Conservation (phyloP, 2,113 vertebrate genomes). For the Psettodes erumei region DNA sequence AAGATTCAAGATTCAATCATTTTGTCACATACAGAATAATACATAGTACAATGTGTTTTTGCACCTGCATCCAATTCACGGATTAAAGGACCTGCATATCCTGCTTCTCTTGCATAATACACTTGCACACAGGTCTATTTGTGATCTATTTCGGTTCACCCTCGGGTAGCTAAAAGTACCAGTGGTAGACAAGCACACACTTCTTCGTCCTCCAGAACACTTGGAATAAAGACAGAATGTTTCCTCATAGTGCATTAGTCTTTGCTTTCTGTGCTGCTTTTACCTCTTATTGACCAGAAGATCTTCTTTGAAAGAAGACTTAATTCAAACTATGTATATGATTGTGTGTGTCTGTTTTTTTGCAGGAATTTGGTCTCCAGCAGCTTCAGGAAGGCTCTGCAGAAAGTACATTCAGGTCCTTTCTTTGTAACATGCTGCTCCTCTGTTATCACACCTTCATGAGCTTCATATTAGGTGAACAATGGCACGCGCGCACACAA, state of each 20-base stretch:
- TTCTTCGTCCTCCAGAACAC: neutral
- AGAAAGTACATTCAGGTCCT: slow-evolving; percentile 91
- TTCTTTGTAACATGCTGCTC: slow-evolving; percentile 96
- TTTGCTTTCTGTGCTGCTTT: slow-evolving; percentile 29
- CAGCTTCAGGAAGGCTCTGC: slow-evolving; percentile 93
- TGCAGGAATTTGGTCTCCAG: slow-evolving; percentile 92
- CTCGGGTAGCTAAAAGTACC: neutral
- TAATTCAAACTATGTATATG: neutral
- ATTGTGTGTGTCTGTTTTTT: slow-evolving; percentile 53
- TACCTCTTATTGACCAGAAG: neutral
- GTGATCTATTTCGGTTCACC: neutral
- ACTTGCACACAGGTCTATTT: neutral
- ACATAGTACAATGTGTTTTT: too few relatives aligned
- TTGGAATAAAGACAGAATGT: neutral
- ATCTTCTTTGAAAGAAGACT: neutral
- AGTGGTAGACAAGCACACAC: neutral
- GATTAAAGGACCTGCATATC: too few relatives aligned
- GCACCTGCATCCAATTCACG: too few relatives aligned
- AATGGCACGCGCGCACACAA: neutral
- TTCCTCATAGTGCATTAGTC: neutral
- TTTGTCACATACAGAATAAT: too few relatives aligned
- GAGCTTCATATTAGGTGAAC: slow-evolving; percentile 96
- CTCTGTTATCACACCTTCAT: slow-evolving; percentile 99
- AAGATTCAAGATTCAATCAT: too few relatives aligned
- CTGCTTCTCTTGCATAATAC: neutral